phyloP scores from a whole-genome alignment of 2,113 vertebrate genomes.

The Silurus asotus region DNA sequence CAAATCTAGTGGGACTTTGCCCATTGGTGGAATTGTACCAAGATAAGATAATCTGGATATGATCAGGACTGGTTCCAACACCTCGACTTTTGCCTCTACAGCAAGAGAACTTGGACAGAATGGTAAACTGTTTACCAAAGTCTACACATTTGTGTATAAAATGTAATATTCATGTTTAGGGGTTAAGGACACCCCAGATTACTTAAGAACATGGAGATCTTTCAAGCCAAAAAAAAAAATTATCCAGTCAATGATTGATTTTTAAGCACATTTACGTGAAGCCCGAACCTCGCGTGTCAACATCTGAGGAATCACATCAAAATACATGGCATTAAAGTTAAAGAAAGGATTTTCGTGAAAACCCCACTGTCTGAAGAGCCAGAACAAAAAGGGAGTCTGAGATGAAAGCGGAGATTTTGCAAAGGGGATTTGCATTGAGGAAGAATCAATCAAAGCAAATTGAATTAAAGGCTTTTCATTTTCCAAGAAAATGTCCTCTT shows the following conservation, averaged over 20 bases:
- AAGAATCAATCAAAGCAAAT: conserved; percentile 30
- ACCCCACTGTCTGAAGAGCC: conserved; percentile 2
- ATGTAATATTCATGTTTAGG: neutral
- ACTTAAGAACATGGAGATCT: neutral
- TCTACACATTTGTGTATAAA: neutral
- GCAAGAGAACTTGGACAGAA: neutral
- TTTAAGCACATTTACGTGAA: neutral
- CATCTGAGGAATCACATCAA: neutral
- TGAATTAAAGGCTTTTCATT: conserved; percentile 38
- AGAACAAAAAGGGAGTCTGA: neutral
- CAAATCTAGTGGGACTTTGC: too few species aligned
- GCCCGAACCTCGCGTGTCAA: conserved; percentile 6
- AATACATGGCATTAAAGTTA: conserved; percentile 4
- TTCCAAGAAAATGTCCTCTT: neutral
- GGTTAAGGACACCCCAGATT: neutral
- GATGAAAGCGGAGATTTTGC: conserved; percentile 14
- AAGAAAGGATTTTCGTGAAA: conserved; percentile 26
- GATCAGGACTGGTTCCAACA: neutral
- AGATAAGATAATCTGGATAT: neutral
- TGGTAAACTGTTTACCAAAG: neutral
- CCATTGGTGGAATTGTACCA: neutral
- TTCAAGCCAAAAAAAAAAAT: neutral
- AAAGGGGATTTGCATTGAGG: conserved; percentile 13
- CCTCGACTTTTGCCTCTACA: neutral
- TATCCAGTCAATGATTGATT: neutral